Conservation (phyloP, 92 coral and sea anemone genomes). For the Epizoanthus illoricatus region DNA sequence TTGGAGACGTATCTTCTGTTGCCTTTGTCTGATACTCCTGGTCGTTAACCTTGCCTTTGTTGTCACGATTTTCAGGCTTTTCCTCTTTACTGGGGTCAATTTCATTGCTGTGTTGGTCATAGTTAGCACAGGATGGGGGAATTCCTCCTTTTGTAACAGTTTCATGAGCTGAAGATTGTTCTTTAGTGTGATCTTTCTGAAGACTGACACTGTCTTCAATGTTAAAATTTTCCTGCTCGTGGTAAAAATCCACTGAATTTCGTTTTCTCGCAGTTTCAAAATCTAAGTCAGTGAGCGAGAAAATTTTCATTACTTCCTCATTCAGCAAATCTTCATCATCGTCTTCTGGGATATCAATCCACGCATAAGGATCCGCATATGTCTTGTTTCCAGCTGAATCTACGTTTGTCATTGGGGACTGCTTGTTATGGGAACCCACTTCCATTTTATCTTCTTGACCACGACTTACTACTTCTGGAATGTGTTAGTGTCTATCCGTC, state of each 20-base stretch:
- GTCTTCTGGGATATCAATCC: neutral
- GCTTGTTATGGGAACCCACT: neutral
- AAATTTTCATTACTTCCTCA: constrained; percentile 24
- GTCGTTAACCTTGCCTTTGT: too few relatives aligned
- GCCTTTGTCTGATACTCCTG: too few relatives aligned
- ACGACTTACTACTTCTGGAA: too few relatives aligned
- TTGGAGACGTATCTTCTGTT: too few relatives aligned
- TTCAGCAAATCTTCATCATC: neutral
- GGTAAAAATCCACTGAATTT: neutral
- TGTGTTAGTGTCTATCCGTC: too few relatives aligned
- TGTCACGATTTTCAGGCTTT: too few relatives aligned
- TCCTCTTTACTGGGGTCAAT: too few relatives aligned
- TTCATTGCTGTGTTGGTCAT: too few relatives aligned
- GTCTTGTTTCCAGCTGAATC: neutral
- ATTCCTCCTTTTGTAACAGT: too few relatives aligned
- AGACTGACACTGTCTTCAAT: neutral
- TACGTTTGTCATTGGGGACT: neutral
- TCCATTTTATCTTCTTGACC: constrained; percentile 14
- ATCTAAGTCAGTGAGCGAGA: neutral
- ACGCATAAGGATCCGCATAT: neutral
- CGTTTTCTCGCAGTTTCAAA: constrained; percentile 8
- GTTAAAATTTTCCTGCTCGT: neutral
- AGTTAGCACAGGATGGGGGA: too few relatives aligned
- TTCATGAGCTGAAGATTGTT: neutral
- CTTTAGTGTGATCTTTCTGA: neutral